A percentile compares a stretch with the other conserved stretches of the same genome.
phyloP scores from a whole-genome alignment of 2,797 vertebrate species.

The Coranthus polyacanthus region DNA sequence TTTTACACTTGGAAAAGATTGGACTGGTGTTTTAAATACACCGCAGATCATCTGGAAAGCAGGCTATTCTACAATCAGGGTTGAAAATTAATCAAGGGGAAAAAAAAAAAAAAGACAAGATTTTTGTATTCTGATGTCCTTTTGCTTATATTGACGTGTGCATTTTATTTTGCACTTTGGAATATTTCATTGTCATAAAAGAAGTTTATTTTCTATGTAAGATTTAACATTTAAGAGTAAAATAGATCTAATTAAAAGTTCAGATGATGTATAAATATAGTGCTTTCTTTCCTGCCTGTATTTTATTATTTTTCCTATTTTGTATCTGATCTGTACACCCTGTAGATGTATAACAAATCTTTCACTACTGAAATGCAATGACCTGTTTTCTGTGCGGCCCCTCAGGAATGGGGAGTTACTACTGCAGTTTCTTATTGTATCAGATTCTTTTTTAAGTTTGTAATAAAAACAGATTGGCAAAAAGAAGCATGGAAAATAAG shows the following conservation, averaged over 20 bases:
- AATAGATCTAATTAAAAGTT: constrained; percentile 76
- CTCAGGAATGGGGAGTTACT: constrained; percentile 79
- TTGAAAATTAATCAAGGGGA: constrained; percentile 44
- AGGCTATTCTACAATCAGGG: constrained; percentile 65
- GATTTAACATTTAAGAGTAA: constrained; percentile 76
- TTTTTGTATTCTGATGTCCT: constrained; percentile 79
- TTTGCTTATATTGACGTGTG: constrained; percentile 76
- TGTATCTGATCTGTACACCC: constrained; percentile 83
- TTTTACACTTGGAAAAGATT: constrained; percentile 6
- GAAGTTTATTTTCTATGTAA: constrained; percentile 84
- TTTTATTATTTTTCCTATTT: constrained; percentile 82
- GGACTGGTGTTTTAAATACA: constrained; percentile 3
- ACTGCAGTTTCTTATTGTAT: constrained; percentile 98
- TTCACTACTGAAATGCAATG: constrained; percentile 87
- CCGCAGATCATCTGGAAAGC: constrained; percentile 14
- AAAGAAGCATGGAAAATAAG: constrained; percentile 79
- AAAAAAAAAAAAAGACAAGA: constrained; percentile 28
- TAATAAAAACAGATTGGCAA: constrained; percentile 92
- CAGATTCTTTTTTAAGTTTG: constrained; percentile 99
- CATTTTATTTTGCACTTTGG: constrained; percentile 84
- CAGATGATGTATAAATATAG: constrained; percentile 75
- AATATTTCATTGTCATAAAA: constrained; percentile 83
- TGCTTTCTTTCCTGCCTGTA: constrained; percentile 82
- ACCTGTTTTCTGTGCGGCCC: constrained; percentile 86
- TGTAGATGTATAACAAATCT: constrained; percentile 81